These are phyloP conservation scores for Tiliacea aurago DNA, from an alignment of 2,888 invertebrate species.

Conservation along the genomic window DNA sequence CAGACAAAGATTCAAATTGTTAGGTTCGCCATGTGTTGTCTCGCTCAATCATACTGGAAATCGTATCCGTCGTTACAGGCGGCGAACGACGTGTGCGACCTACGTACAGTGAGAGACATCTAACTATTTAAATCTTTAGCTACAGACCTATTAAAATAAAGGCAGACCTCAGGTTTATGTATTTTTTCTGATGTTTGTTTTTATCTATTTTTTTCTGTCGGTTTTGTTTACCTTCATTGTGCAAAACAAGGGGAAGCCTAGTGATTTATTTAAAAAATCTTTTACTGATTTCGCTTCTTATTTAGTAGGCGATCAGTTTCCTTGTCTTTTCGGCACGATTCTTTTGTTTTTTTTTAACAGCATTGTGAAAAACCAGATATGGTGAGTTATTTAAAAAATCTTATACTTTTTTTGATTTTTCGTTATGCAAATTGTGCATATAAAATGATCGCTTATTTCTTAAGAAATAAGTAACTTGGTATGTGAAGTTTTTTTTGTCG, in stretches of 20 bases:
- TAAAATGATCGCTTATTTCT: neutral
- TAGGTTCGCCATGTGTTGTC: neutral
- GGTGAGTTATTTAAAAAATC: neutral
- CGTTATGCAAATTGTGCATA: too few species aligned
- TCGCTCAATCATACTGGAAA: neutral
- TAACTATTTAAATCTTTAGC: constrained; percentile 14
- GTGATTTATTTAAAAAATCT: neutral
- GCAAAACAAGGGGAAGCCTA: neutral
- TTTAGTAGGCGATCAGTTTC: neutral
- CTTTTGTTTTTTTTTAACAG: constrained; percentile 2
- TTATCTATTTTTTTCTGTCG: neutral
- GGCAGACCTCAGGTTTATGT: constrained; percentile 8
- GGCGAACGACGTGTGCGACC: neutral
- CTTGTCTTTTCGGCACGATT: neutral
- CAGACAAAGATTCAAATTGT: constrained; percentile 13
- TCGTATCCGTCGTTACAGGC: neutral
- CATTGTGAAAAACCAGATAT: neutral
- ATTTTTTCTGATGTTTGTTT: constrained; percentile 16
- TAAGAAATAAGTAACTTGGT: neutral
- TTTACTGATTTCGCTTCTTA: neutral
- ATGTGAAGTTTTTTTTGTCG: neutral
- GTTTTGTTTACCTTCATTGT: constrained; percentile 8
- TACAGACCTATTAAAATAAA: constrained; percentile 47
- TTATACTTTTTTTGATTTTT: neutral
- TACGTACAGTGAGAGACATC: neutral